phyloP scores from a whole-genome alignment of 1,140 invertebrate genomes.

The Drosophila serrata region DNA sequence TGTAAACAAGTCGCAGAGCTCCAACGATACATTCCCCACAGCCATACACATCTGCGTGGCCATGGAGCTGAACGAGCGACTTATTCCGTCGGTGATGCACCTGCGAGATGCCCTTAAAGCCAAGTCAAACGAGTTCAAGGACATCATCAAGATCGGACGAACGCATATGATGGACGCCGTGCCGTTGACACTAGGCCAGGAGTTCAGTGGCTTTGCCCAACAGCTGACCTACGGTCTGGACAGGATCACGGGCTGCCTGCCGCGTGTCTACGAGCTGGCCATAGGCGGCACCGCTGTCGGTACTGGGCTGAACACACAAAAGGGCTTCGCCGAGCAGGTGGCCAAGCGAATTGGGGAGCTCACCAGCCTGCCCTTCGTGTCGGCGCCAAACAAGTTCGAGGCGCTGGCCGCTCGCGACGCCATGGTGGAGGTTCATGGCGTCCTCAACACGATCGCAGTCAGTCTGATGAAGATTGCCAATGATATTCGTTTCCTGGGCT shows the following conservation, averaged over 20 bases:
- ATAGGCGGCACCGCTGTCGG: slow-evolving; percentile 99
- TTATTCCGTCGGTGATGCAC: slow-evolving; percentile 92
- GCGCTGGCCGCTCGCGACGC: slow-evolving; percentile 97
- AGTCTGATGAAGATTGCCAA: slow-evolving; percentile 99
- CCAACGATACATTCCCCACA: slow-evolving; percentile 99
- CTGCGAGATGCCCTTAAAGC: slow-evolving; percentile 90
- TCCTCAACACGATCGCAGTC: slow-evolving; percentile 96
- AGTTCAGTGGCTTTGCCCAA: slow-evolving; percentile 97
- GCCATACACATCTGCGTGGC: slow-evolving; percentile 99
- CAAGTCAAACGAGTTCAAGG: slow-evolving; percentile 94
- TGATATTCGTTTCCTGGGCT: slow-evolving; percentile 97
- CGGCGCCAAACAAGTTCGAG: slow-evolving; percentile 99
- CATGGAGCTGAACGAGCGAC: slow-evolving; percentile 92
- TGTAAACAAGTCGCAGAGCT: slow-evolving; percentile 99
- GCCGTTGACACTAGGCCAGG: slow-evolving; percentile 98
- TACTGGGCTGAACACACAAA: slow-evolving; percentile 95
- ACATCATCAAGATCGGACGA: slow-evolving; percentile 98
- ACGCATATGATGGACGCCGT: slow-evolving; percentile 97
- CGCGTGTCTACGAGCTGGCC: slow-evolving; percentile 95
- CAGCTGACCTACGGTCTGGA: slow-evolving; percentile 95
- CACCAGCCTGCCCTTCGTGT: slow-evolving; percentile 94
- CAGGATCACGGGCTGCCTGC: slow-evolving; percentile 93
- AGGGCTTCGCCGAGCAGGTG: slow-evolving; percentile 95
- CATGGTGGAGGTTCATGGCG: slow-evolving; percentile 97
- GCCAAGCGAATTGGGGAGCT: slow-evolving; percentile 92